These are phyloP conservation scores for Cyclopterus lumpus DNA, from an alignment of 2,797 vertebrate genomes.

Conservation along the genomic window DNA sequence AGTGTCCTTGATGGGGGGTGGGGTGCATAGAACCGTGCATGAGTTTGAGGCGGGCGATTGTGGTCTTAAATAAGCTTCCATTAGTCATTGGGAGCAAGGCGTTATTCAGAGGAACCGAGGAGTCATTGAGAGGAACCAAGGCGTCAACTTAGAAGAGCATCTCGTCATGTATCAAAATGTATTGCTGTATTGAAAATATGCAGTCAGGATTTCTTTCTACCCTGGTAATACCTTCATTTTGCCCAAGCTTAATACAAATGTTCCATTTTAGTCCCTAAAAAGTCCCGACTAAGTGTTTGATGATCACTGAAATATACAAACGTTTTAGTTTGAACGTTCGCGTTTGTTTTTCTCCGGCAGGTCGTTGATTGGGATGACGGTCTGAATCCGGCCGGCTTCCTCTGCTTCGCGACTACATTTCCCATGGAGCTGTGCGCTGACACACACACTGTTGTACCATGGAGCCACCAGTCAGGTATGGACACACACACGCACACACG, in stretches of 20 bases:
- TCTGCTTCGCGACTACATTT: conserved; percentile 43
- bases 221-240: neutral
- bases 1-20: neutral
- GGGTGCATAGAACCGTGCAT: too few relatives aligned
- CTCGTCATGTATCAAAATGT: neutral
- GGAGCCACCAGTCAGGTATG: conserved; percentile 76
- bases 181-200: neutral
- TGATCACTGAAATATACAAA: neutral
- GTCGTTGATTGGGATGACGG: neutral
- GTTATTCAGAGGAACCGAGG: neutral
- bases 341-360: conserved; percentile 38
- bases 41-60: neutral
- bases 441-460: conserved; percentile 56
- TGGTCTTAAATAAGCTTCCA: neutral
- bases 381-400: conserved; percentile 10
- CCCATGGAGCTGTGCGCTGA: conserved; percentile 64
- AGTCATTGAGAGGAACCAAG: neutral
- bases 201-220: neutral
- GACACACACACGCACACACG: conserved; percentile 20
- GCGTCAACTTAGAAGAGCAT: neutral
- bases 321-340: neutral
- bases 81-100: neutral
- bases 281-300: neutral
- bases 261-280: neutral
- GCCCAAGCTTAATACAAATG: neutral